Conservation (phyloP, 2,113 vertebrate species). For the Cynoglossus semilaevis region DNA sequence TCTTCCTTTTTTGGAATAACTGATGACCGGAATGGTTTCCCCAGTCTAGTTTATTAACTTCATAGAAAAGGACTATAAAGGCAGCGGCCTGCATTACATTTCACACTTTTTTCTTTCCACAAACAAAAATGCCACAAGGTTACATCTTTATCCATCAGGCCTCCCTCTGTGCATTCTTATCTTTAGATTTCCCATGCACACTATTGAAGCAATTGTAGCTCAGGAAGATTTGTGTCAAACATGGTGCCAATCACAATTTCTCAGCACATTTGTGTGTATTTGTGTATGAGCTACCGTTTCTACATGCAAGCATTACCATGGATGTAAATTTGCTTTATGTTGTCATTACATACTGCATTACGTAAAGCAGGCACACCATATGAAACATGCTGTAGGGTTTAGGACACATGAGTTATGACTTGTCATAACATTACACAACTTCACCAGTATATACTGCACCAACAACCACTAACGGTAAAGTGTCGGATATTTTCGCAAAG, state of each 20-base stretch:
- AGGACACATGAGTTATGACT: constrained; percentile 56
- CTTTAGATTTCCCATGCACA: not conserved
- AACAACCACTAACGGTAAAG: not conserved
- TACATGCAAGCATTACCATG: too few species aligned
- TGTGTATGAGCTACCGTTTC: not conserved
- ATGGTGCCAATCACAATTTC: constrained; percentile 34
- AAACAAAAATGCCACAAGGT: constrained; percentile 21
- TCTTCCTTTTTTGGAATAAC: constrained; percentile 59
- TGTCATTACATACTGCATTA: constrained; percentile 75
- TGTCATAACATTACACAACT: constrained; percentile 36
- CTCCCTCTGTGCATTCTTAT: not conserved
- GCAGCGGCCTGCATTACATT: constrained; percentile 21
- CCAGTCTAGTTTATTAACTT: constrained; percentile 67
- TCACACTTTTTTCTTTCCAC: not conserved
- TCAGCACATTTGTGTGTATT: constrained; percentile 19
- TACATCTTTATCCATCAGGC: not conserved
- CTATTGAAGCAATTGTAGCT: constrained; percentile 4
- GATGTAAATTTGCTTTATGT: constrained; percentile 73
- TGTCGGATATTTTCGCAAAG: constrained; percentile 20
- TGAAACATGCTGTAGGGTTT: constrained; percentile 22
- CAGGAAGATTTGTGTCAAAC: constrained; percentile 31
- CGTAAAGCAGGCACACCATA: constrained; percentile 42
- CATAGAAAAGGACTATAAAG: constrained; percentile 32
- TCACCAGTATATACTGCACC: constrained; percentile 23
- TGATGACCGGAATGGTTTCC: constrained; percentile 64